phyloP scores from a whole-genome alignment of 53 echinoderm and acorn worm species.

The Zoroaster sp. region DNA sequence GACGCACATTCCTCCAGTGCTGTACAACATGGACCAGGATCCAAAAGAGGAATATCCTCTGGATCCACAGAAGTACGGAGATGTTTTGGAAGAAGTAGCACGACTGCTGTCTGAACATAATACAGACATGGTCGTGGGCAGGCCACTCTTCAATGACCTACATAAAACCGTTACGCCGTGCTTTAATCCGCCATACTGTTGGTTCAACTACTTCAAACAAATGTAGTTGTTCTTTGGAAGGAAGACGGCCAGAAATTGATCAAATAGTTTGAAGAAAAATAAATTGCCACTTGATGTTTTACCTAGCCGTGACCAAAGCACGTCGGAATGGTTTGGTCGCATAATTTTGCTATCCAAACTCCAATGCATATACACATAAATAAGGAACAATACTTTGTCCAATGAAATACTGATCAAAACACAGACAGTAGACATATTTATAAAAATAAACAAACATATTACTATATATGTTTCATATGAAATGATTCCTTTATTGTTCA shows the following conservation, averaged over 20 bases:
- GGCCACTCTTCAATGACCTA: slow-evolving; percentile 50
- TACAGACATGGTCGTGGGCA: slow-evolving; percentile 52
- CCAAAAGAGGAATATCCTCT: slow-evolving; percentile 80
- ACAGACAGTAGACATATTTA: too few relatives aligned
- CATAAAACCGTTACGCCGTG: slow-evolving; percentile 56
- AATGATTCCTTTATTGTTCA: too few relatives aligned
- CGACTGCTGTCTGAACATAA: slow-evolving; percentile 52
- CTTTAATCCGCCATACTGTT: slow-evolving; percentile 95
- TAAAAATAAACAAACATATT: too few relatives aligned
- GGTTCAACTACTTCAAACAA: slow-evolving; percentile 63
- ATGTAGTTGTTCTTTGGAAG: not conserved
- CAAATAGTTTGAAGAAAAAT: too few relatives aligned
- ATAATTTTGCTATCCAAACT: too few relatives aligned
- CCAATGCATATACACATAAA: too few relatives aligned
- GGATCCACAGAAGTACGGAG: slow-evolving; percentile 17
- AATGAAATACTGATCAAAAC: too few relatives aligned
- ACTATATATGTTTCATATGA: too few relatives aligned
- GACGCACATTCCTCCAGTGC: slow-evolving; percentile 65
- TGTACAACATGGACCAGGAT: slow-evolving; percentile 75
- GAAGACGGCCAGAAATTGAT: not conserved
- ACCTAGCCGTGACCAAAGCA: too few relatives aligned
- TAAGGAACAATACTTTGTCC: too few relatives aligned
- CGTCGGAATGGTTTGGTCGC: too few relatives aligned
- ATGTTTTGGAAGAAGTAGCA: slow-evolving; percentile 33
- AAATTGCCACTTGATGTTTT: too few relatives aligned